phyloP scores from a whole-genome alignment of 2,113 vertebrate genomes.

The Pica pica region DNA sequence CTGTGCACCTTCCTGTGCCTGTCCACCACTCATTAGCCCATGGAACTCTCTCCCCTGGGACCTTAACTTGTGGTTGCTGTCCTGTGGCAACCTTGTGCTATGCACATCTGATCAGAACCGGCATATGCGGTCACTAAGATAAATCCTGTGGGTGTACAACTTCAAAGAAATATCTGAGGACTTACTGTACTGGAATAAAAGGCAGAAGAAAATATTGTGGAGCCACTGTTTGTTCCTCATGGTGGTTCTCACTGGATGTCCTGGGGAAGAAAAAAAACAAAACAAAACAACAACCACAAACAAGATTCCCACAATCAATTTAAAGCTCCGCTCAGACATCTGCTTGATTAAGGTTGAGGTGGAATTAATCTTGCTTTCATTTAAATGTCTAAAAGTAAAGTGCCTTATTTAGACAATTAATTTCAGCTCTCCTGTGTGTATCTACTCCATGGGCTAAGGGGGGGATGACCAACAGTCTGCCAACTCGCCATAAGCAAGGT shows the following conservation, averaged over 20 bases:
- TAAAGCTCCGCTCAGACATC: not conserved
- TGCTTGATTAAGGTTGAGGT: not conserved
- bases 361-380: not conserved
- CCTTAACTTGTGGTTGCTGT: not conserved
- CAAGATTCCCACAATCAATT: not conserved
- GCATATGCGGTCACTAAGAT: accelerated
- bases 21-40: not conserved
- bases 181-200: constrained; percentile 65
- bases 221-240: constrained; percentile 35
- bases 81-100: not conserved
- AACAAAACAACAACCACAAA: not conserved
- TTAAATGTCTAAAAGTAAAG: not conserved
- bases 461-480: not conserved
- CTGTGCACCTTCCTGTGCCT: not conserved
- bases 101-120: not conserved
- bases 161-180: not conserved
- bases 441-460: not conserved
- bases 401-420: not conserved
- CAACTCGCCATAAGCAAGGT: not conserved
- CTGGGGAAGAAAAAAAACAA: not conserved
- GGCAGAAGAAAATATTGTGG: constrained; percentile 20
- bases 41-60: not conserved
- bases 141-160: not conserved
- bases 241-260: not conserved
- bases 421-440: not conserved